Percentiles rank a stretch among this genome's conserved stretches.
Evolutionary conservation across 2,888 invertebrate genomes (phyloP).

Genomic region (Hartigia nigra): DNA sequence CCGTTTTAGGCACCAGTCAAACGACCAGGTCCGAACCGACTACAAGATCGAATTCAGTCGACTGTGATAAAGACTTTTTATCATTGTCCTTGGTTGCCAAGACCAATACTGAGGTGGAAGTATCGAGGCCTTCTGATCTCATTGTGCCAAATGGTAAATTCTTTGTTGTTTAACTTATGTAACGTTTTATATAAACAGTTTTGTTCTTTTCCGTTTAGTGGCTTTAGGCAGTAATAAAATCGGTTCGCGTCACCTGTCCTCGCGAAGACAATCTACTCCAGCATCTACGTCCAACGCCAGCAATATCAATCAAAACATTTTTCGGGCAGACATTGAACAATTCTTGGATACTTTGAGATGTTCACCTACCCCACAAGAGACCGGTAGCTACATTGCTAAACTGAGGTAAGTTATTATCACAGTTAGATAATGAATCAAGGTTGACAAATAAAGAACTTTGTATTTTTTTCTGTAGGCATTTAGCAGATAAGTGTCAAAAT

Average conservation of each 20-base stretch:
- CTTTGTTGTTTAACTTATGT: background rate
- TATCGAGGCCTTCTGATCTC: slow-evolving; percentile 44
- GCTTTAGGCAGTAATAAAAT: slow-evolving; percentile 49
- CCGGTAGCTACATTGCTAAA: slow-evolving; percentile 40
- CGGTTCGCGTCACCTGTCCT: slow-evolving; percentile 46
- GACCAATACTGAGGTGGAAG: slow-evolving; percentile 33
- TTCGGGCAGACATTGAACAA: slow-evolving; percentile 50
- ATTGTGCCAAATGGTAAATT: slow-evolving; percentile 53
- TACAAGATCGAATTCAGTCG: slow-evolving; percentile 56
- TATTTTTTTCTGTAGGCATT: slow-evolving; percentile 39
- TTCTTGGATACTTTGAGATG: slow-evolving; percentile 49
- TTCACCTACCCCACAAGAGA: slow-evolving; percentile 40
- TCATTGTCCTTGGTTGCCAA: slow-evolving; percentile 1
- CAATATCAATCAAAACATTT: slow-evolving; percentile 37
- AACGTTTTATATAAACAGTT: background rate
- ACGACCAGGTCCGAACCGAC: slow-evolving; percentile 53
- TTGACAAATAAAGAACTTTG: background rate
- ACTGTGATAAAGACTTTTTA: slow-evolving; percentile 52
- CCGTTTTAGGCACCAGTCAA: slow-evolving; percentile 31
- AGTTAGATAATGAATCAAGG: background rate
- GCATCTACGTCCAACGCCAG: slow-evolving; percentile 40
- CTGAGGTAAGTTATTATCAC: slow-evolving; percentile 36
- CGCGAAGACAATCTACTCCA: slow-evolving; percentile 50
- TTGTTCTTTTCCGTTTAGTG: slow-evolving; percentile 32
- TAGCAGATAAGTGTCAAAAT: slow-evolving; percentile 35